A percentile compares a stretch with the other conserved stretches of the same genome.
Conservation (phyloP, 2,888 invertebrate genomes). For the Clivina fossor region DNA sequence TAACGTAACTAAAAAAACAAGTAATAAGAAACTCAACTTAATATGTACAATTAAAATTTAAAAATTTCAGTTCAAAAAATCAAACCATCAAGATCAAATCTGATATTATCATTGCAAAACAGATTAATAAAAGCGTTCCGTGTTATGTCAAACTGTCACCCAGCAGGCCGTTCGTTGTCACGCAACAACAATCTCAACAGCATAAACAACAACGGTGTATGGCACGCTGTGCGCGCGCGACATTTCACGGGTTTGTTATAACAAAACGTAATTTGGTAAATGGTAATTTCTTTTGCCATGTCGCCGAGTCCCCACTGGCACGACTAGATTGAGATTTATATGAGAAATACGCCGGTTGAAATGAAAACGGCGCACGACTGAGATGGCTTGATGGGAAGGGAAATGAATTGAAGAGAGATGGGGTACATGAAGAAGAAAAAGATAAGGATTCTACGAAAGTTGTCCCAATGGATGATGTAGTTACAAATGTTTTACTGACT, state of each 20-base stretch:
- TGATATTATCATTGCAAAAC: conserved; percentile 26
- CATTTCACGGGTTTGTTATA: conserved; percentile 25
- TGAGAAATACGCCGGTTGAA: too few species aligned
- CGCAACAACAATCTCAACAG: too few species aligned
- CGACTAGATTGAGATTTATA: conserved; percentile 38
- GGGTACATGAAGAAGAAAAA: too few species aligned
- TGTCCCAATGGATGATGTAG: too few species aligned
- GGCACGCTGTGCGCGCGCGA: conserved; percentile 9
- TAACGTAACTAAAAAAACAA: too few species aligned
- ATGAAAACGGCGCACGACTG: conserved; percentile 39
- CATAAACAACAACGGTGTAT: conserved; percentile 13
- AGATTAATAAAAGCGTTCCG: conserved; percentile 19
- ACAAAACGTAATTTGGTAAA: conserved; percentile 31
- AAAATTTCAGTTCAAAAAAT: too few species aligned
- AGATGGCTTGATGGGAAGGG: conserved; percentile 24
- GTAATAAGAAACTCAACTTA: too few species aligned
- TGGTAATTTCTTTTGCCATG: conserved; percentile 32
- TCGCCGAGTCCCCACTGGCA: conserved; percentile 22
- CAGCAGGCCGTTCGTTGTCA: conserved; percentile 4
- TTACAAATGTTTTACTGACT: too few species aligned
- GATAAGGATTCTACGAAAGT: too few species aligned
- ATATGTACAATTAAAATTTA: too few species aligned
- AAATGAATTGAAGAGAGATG: too few species aligned
- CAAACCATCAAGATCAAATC: too few species aligned
- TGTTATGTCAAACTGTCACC: not conserved